These are phyloP conservation scores for Drosophila auraria DNA, from an alignment of 1,140 invertebrate genomes.

Conservation along the genomic window DNA sequence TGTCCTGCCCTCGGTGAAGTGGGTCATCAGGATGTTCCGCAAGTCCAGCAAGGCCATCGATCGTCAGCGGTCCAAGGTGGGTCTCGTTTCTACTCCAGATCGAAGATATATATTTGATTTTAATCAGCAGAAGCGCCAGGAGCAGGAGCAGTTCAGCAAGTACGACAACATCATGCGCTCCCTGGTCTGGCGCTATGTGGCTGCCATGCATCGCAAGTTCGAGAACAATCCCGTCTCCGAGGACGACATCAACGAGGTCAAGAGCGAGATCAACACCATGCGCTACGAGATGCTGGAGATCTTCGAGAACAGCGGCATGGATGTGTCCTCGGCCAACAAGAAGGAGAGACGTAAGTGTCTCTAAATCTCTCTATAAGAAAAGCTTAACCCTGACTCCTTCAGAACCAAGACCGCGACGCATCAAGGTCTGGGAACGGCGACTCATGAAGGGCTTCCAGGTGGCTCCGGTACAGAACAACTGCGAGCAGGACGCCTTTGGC, in stretches of 20 bases:
- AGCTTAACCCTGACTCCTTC: background rate
- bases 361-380: no score
- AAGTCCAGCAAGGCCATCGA: conserved; percentile 83
- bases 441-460: conserved; percentile 95
- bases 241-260: conserved; percentile 96
- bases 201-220: conserved; percentile 90
- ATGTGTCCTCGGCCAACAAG: conserved; percentile 89
- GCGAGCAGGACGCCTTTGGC: conserved; percentile 79
- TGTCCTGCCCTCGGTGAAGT: conserved; percentile 90
- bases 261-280: conserved; percentile 93
- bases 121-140: conserved; percentile 74
- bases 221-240: conserved; percentile 93
- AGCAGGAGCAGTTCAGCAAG: conserved; percentile 88
- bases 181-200: conserved; percentile 93
- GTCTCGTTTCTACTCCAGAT: background rate
- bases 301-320: conserved; percentile 92
- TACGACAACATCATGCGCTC: conserved; percentile 93
- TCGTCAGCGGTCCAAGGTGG: conserved; percentile 84
- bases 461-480: conserved; percentile 87
- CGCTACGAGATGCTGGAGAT: conserved; percentile 94
- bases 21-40: conserved; percentile 86
- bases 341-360: conserved; percentile 88
- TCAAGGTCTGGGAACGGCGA: conserved; percentile 92
- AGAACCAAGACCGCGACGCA: conserved; percentile 90
- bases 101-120: background rate